phyloP scores from a whole-genome alignment of 1,140 invertebrate species.

The Bombus difficillimus region DNA sequence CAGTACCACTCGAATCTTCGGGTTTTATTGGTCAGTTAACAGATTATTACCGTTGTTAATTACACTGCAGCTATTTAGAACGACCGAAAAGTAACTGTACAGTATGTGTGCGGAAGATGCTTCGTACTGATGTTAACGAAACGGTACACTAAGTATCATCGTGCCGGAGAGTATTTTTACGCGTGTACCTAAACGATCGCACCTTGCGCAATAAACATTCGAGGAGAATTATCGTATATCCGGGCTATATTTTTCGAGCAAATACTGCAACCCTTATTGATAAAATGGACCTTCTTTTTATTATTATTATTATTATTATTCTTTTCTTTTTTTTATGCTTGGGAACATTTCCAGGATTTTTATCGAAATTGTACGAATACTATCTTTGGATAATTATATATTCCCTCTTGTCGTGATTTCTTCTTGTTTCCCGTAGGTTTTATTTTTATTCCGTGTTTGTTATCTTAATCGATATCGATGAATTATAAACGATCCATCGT shows the following conservation, averaged over 20 bases:
- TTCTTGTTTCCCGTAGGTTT: too few species aligned
- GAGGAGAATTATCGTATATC: not conserved
- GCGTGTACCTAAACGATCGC: not conserved
- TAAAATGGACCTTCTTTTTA: not conserved
- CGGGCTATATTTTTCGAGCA: not conserved
- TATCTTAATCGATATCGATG: too few species aligned
- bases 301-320: not conserved
- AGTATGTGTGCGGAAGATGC: not conserved
- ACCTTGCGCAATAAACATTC: not conserved
- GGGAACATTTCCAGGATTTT: too few species aligned
- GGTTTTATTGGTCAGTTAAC: slow-evolving; percentile 52
- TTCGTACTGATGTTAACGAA: not conserved
- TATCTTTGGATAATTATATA: too few species aligned
- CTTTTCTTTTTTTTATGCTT: not conserved
- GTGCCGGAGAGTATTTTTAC: not conserved
- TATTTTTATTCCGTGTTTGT: too few species aligned
- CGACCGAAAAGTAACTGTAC: slow-evolving; percentile 13
- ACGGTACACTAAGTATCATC: not conserved
- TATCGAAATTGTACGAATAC: too few species aligned
- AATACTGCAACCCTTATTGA: not conserved
- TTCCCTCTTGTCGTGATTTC: too few species aligned
- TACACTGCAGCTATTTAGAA: slow-evolving; percentile 19
- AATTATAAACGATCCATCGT: too few species aligned
- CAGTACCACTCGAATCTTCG: not conserved
- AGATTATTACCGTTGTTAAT: slow-evolving; percentile 32